phyloP scores from a whole-genome alignment of 2,113 vertebrate genomes.

The Paradisaea rubra region DNA sequence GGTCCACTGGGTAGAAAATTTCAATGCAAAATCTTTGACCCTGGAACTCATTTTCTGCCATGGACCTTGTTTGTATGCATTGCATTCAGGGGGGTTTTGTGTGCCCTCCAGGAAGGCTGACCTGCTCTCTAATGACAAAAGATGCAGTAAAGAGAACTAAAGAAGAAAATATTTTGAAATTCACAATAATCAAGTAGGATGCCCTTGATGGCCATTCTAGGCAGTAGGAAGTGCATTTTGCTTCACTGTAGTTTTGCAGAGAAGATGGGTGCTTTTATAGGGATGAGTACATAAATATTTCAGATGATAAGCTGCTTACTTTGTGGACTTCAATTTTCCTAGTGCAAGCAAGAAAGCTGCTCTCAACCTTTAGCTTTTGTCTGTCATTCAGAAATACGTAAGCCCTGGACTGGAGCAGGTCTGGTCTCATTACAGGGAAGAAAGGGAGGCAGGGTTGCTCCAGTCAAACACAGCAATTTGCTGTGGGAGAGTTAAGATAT shows the following conservation, averaged over 20 bases:
- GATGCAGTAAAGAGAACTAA: neutral
- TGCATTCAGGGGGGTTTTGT: neutral
- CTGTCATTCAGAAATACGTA: neutral
- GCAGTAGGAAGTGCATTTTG: neutral
- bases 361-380: neutral
- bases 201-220: neutral
- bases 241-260: neutral
- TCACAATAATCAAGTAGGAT: neutral
- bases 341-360: neutral
- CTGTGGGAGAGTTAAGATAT: neutral
- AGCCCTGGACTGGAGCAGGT: neutral
- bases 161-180: neutral
- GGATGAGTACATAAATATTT: slow-evolving; percentile 22
- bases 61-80: neutral
- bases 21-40: neutral
- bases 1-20: neutral
- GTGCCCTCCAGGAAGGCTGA: neutral
- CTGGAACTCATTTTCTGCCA: neutral
- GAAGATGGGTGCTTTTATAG: neutral
- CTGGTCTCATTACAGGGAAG: neutral
- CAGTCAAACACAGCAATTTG: neutral
- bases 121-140: neutral
- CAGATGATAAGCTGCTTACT: neutral
- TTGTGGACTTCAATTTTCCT: neutral
- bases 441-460: neutral